phyloP scores from a whole-genome alignment of 2,797 vertebrate genomes.

The Rousettus madagascariensis region DNA sequence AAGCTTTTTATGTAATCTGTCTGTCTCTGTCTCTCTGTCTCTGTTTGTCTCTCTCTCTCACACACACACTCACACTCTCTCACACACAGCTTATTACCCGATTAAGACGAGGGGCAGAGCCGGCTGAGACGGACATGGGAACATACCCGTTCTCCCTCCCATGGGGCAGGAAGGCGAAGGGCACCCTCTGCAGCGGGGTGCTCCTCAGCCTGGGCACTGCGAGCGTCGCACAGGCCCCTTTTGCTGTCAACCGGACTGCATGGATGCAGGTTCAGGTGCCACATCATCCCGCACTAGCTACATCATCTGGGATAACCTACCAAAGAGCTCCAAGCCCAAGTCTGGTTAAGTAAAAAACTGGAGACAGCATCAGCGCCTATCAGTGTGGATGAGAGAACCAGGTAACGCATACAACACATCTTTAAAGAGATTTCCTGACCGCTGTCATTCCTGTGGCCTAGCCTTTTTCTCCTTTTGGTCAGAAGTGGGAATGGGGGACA shows the following conservation, averaged over 20 bases:
- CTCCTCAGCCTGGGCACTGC: neutral
- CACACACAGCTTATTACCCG: neutral
- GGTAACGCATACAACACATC: neutral
- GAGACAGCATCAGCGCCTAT: neutral
- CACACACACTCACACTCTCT: neutral
- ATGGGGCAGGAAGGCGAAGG: neutral
- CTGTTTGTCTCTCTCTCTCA: neutral
- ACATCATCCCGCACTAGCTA: fast-evolving
- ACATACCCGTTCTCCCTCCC: neutral
- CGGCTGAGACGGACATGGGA: neutral
- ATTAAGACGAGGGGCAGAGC: neutral
- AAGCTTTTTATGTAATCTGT: neutral
- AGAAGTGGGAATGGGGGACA: fast-evolving
- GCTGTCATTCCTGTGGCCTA: neutral
- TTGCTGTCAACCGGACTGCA: fast-evolving
- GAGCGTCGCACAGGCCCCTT: neutral
- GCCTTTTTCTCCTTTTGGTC: neutral
- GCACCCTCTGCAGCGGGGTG: neutral
- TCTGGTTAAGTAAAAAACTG: neutral
- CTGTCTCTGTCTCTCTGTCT: too few species aligned
- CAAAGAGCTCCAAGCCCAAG: neutral
- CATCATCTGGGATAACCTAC: neutral
- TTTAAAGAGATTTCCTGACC: neutral
- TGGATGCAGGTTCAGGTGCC: neutral
- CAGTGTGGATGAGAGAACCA: neutral